Percentiles rank a stretch among this genome's conserved stretches.
Evolutionary conservation across 2,888 invertebrate genomes (phyloP).

Genomic region (Phragmatobia fuliginosa): DNA sequence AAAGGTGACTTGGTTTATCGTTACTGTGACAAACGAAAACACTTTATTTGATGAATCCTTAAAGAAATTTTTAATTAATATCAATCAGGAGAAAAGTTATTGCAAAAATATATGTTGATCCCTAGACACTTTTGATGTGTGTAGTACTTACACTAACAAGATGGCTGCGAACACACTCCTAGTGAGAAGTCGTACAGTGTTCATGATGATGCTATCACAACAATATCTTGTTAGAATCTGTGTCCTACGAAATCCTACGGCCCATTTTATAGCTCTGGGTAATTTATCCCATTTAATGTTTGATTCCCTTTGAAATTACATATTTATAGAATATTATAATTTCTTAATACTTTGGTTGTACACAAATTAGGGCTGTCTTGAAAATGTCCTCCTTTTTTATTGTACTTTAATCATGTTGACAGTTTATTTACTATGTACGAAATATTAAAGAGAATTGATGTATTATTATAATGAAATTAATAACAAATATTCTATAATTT

Average conservation of each 20-base stretch:
- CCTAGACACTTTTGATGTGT: too few relatives aligned
- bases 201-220: background rate
- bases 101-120: too few relatives aligned
- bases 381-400: background rate
- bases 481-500: too few relatives aligned
- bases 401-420: background rate
- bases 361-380: background rate
- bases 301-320: conserved; percentile 1
- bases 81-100: too few relatives aligned
- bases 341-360: background rate
- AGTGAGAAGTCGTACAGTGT: background rate
- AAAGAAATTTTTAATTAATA: too few relatives aligned
- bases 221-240: background rate
- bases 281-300: background rate
- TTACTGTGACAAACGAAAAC: too few relatives aligned
- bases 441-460: background rate
- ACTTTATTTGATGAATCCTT: too few relatives aligned
- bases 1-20: too few relatives aligned
- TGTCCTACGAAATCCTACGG: too few relatives aligned
- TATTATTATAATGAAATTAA: too few relatives aligned
- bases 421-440: background rate
- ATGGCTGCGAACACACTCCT: background rate
- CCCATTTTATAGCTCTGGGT: background rate
- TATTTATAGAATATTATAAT: conserved; percentile 2
- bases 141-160: background rate